These are phyloP conservation scores for Spisula subtruncata DNA, from an alignment of 2,888 invertebrate genomes.

Conservation along the genomic window DNA sequence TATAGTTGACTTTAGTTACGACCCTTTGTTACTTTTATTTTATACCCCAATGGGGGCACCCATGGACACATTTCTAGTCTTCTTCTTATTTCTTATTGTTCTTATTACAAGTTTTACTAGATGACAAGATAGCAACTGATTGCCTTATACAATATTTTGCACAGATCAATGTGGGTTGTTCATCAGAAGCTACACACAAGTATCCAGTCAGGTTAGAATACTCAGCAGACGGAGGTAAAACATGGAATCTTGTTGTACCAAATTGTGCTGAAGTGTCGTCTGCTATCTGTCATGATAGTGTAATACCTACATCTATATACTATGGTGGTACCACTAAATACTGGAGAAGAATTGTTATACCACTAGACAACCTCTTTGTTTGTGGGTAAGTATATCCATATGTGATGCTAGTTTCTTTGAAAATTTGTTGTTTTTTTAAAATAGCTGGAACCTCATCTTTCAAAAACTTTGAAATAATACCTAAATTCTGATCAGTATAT, in stretches of 20 bases:
- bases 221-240: conserved; percentile 86
- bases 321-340: conserved; percentile 86
- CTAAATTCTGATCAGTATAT: no score
- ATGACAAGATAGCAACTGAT: no score
- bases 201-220: conserved; percentile 87
- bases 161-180: conserved; percentile 88
- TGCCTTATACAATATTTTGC: conserved; percentile 9
- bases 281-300: conserved; percentile 84
- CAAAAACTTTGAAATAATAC: no score
- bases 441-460: no score
- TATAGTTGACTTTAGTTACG: no score
- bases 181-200: conserved; percentile 81
- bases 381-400: conserved; percentile 85
- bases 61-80: no score
- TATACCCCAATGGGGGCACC: no score
- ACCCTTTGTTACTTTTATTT: no score
- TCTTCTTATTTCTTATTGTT: no score
- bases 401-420: no score
- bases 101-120: no score
- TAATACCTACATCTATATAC: conserved; percentile 84
- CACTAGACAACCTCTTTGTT: conserved; percentile 85
- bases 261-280: conserved; percentile 82
- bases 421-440: no score
- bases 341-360: conserved; percentile 87
- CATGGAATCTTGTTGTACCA: conserved; percentile 86